phyloP scores from a whole-genome alignment of 2,113 vertebrate genomes.

The Propithecus coquereli region DNA sequence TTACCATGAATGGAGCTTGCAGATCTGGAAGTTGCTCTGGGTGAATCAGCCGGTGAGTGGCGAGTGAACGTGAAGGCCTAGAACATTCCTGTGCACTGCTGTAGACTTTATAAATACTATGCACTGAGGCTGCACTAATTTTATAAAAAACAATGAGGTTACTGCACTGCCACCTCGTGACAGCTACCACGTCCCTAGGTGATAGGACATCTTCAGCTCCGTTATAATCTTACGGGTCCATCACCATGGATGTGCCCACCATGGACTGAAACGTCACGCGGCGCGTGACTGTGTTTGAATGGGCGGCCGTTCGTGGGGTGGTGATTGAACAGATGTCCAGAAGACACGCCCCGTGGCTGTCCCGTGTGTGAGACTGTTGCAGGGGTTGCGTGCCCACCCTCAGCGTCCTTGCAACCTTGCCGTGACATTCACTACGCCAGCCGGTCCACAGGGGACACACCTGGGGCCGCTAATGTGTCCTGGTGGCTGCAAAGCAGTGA shows the following conservation, averaged over 20 bases:
- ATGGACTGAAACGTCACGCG: background rate
- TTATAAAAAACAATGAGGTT: too few species aligned
- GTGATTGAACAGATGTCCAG: background rate
- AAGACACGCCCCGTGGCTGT: background rate
- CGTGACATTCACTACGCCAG: rapidly evolving
- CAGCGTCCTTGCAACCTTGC: background rate
- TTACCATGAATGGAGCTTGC: background rate
- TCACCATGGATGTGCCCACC: background rate
- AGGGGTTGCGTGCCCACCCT: background rate
- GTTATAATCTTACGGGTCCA: background rate
- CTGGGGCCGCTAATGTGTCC: background rate
- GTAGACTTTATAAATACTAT: background rate
- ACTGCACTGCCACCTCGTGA: background rate
- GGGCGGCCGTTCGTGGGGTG: background rate
- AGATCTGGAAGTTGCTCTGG: background rate
- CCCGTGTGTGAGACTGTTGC: rapidly evolving
- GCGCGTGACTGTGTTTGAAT: background rate
- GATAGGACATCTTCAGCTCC: background rate
- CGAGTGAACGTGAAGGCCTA: background rate
- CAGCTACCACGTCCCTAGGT: background rate
- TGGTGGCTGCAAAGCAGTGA: rapidly evolving
- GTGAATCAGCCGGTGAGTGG: background rate
- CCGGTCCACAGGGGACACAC: too few species aligned
- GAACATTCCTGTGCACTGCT: background rate
- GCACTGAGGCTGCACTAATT: background rate